Evolutionary conservation across 2,113 vertebrate genomes (phyloP).

Genomic region (Charadrius vociferus): DNA sequence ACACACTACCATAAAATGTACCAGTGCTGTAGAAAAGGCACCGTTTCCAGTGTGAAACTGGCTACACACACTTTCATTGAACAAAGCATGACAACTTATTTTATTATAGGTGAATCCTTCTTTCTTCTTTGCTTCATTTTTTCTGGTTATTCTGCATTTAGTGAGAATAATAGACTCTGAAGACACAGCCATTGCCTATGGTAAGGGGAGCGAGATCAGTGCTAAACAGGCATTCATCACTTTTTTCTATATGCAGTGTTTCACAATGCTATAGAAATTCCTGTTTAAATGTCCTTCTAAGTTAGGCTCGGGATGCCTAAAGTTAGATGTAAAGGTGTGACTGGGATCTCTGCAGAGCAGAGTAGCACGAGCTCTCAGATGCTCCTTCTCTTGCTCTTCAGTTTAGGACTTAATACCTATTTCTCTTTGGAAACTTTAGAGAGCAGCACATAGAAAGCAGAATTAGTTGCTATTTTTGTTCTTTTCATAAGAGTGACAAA

Average conservation of each 20-base stretch:
- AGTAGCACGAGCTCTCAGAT: background rate
- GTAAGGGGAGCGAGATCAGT: background rate
- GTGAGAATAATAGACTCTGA: background rate
- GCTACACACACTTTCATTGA: background rate
- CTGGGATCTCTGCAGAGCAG: background rate
- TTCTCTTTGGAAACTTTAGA: background rate
- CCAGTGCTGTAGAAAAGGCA: background rate
- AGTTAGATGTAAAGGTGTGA: background rate
- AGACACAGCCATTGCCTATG: background rate
- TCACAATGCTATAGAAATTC: background rate
- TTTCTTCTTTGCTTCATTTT: background rate
- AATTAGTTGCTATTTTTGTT: background rate
- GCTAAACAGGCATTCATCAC: background rate
- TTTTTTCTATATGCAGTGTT: background rate
- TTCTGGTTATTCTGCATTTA: background rate
- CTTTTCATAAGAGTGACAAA: background rate
- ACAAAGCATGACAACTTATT: background rate
- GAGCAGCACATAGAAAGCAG: background rate
- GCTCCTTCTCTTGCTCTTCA: background rate
- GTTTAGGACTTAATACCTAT: background rate
- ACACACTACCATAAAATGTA: background rate
- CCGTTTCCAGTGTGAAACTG: background rate
- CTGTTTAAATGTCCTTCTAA: background rate
- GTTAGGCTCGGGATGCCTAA: background rate
- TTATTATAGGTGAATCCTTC: background rate